Evolutionary conservation across 1,140 invertebrate species (phyloP).

Genomic region (Caenorhabditis brenneri): DNA sequence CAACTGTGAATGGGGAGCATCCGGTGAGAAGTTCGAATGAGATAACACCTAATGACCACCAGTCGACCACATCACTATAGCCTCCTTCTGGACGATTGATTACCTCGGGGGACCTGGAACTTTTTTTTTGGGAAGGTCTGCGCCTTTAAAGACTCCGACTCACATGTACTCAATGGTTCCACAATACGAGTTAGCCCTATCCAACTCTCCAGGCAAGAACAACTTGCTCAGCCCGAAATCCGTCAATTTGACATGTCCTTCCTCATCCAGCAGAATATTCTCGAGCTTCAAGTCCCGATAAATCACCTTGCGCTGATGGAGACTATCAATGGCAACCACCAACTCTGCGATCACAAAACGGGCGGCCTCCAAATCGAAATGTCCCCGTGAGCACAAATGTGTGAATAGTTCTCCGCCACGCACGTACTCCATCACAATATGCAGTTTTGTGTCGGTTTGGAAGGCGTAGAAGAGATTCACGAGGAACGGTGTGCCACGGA

Average conservation of each 20-base stretch:
- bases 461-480: conserved; percentile 92
- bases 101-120: conserved; percentile 90
- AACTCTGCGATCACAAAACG: conserved; percentile 89
- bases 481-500: conserved; percentile 85
- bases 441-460: conserved; percentile 87
- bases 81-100: conserved; percentile 82
- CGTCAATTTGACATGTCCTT: conserved; percentile 87
- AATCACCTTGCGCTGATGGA: conserved; percentile 88
- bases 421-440: conserved; percentile 90
- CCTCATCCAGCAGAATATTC: conserved; percentile 84
- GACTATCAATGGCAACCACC: conserved; percentile 85
- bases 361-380: conserved; percentile 84
- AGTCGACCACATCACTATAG: conserved; percentile 83
- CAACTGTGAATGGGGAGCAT: conserved; percentile 93
- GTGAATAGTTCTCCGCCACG: conserved; percentile 90
- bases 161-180: conserved; percentile 85
- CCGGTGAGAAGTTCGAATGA: conserved; percentile 95
- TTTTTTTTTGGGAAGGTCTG: too few relatives aligned
- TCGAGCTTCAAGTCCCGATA: conserved; percentile 92
- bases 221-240: conserved; percentile 91
- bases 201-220: conserved; percentile 75
- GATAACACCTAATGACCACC: conserved; percentile 96
- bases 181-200: conserved; percentile 92
- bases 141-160: neutral
- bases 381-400: conserved; percentile 85